Percentiles rank a stretch among this genome's conserved stretches.
Conservation (phyloP, 1,140 invertebrate genomes). For the Drosophila sp. region DNA sequence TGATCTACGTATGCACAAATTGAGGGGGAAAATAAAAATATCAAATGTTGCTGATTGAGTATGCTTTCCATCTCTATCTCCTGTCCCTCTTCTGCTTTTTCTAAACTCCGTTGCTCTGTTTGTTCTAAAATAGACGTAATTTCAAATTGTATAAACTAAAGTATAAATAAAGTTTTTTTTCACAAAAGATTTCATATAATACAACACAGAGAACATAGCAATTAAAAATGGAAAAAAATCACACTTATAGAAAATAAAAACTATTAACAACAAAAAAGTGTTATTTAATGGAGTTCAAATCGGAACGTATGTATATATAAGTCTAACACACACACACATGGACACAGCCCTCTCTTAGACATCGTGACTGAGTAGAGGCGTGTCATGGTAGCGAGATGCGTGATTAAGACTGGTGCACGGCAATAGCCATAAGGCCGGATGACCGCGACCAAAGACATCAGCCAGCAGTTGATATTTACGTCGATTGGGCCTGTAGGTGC, state of each 20-base stretch:
- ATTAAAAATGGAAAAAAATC: slow-evolving; percentile 33
- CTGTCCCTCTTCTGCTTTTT: not conserved
- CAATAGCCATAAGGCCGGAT: slow-evolving; percentile 87
- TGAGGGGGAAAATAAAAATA: slow-evolving; percentile 41
- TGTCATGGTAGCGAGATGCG: slow-evolving; percentile 84
- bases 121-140: slow-evolving; percentile 29
- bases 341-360: slow-evolving; percentile 81
- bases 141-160: slow-evolving; percentile 54
- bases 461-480: slow-evolving; percentile 88
- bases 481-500: slow-evolving; percentile 86
- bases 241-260: slow-evolving; percentile 41
- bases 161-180: slow-evolving; percentile 49
- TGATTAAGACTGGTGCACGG: slow-evolving; percentile 86
- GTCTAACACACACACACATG: slow-evolving; percentile 25
- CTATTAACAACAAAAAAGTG: slow-evolving; percentile 33
- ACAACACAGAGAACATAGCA: slow-evolving; percentile 46
- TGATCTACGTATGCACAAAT: slow-evolving; percentile 40
- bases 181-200: slow-evolving; percentile 51
- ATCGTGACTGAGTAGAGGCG: slow-evolving; percentile 85
- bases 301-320: slow-evolving; percentile 23
- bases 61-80: slow-evolving; percentile 28
- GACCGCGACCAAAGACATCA: slow-evolving; percentile 92
- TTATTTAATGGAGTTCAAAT: slow-evolving; percentile 27
- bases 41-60: slow-evolving; percentile 52
- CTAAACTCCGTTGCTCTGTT: slow-evolving; percentile 19